phyloP scores from a whole-genome alignment of 2,888 invertebrate species.

The Priocnemis perturbator region DNA sequence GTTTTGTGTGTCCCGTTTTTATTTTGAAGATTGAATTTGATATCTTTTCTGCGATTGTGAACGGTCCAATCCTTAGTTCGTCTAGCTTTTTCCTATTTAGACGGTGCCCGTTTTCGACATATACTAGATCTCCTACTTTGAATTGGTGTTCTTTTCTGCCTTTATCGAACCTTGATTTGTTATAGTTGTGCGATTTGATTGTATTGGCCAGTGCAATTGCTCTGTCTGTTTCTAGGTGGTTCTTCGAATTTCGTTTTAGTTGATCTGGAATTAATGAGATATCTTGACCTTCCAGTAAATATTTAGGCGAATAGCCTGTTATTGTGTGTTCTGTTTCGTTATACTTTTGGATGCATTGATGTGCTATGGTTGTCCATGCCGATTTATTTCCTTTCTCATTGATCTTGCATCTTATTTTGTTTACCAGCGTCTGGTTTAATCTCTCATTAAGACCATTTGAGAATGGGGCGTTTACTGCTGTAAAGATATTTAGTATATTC shows the following conservation, averaged over 20 bases:
- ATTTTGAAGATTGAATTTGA: too few relatives aligned
- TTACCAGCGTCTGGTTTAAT: too few relatives aligned
- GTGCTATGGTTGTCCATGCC: constrained; percentile 55
- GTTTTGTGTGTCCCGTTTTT: too few relatives aligned
- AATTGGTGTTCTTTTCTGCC: constrained; percentile 54
- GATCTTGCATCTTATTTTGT: too few relatives aligned
- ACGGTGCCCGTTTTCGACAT: constrained; percentile 60
- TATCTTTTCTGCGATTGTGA: constrained; percentile 48
- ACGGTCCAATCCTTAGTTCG: constrained; percentile 54
- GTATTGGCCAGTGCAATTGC: constrained; percentile 16
- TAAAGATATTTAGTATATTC: constrained; percentile 54
- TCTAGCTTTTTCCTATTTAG: constrained; percentile 52
- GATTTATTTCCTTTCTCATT: too few relatives aligned
- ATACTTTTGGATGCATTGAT: constrained; percentile 53
- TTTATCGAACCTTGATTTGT: constrained; percentile 54
- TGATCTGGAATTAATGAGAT: constrained; percentile 7
- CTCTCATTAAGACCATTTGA: too few relatives aligned
- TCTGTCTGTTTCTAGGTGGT: constrained; percentile 37
- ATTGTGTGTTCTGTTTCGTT: constrained; percentile 58
- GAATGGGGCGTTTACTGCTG: constrained; percentile 55
- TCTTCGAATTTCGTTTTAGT: constrained; percentile 7
- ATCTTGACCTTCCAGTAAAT: constrained; percentile 54
- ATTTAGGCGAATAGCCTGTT: constrained; percentile 54
- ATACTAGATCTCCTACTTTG: constrained; percentile 59
- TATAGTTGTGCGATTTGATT: constrained; percentile 37